These are phyloP conservation scores for Numenius arquata DNA, from an alignment of 2,113 vertebrate genomes.

Conservation along the genomic window DNA sequence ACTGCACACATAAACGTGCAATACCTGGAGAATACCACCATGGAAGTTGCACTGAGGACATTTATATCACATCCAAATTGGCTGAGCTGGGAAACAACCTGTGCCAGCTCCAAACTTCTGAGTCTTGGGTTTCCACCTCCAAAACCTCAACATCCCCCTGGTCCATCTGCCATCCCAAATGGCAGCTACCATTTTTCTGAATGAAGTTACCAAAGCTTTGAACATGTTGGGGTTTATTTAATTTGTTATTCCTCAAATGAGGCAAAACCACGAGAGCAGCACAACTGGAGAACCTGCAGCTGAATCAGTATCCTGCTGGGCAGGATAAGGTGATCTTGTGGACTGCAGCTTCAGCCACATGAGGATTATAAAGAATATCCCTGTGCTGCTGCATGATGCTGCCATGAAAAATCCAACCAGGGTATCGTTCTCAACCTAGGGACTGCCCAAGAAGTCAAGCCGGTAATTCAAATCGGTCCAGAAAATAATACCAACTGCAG, in stretches of 20 bases:
- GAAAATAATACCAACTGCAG: not conserved
- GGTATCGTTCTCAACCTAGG: not conserved
- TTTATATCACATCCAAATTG: not conserved
- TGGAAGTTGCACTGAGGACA: not conserved
- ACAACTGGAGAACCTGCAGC: not conserved
- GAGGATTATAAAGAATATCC: not conserved
- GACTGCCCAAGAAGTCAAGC: not conserved
- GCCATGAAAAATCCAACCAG: not conserved
- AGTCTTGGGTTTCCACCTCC: not conserved
- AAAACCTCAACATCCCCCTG: not conserved
- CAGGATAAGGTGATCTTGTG: not conserved
- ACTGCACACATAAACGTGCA: not conserved
- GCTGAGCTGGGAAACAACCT: not conserved
- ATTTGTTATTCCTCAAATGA: not conserved
- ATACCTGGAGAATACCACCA: not conserved
- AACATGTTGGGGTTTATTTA: not conserved
- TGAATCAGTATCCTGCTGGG: not conserved
- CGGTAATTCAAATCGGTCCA: not conserved
- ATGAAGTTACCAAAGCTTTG: not conserved
- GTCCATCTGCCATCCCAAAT: not conserved
- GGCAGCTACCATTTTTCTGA: not conserved
- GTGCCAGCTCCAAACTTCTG: not conserved
- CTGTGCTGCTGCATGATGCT: not conserved
- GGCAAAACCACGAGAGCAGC: not conserved
- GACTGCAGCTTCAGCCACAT: not conserved